A percentile compares a stretch with the other conserved stretches of the same genome.
Evolutionary conservation across 30 jellyfish, hydroid and myxozoan genomes (phyloP).

Genomic region (Aurelia sp.): DNA sequence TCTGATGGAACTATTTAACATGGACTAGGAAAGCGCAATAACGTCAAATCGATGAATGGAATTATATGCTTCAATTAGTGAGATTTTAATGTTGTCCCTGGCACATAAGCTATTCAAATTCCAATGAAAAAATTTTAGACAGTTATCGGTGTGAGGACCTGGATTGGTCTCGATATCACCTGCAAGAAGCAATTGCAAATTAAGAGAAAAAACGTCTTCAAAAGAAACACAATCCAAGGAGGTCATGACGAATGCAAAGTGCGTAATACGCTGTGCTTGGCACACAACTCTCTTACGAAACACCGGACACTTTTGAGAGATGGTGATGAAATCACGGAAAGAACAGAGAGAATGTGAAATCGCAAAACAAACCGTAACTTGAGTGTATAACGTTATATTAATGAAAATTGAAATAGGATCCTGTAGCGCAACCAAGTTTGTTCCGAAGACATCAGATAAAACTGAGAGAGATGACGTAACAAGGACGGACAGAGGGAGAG

Average conservation of each 20-base stretch:
- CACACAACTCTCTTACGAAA: neutral
- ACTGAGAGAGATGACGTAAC: constrained; percentile 16
- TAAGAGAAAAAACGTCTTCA: neutral
- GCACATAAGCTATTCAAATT: constrained; percentile 14
- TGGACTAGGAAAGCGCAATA: too few relatives aligned
- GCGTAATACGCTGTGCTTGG: neutral
- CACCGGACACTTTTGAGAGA: neutral
- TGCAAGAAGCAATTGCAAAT: constrained; percentile 6
- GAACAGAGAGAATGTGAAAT: constrained; percentile 4
- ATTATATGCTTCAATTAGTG: constrained; percentile 12
- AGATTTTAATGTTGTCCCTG: constrained; percentile 29
- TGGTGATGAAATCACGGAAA: neutral
- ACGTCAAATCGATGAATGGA: too few relatives aligned
- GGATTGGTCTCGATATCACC: neutral
- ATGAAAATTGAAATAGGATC: neutral
- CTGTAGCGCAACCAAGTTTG: constrained; percentile 7
- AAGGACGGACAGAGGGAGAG: neutral
- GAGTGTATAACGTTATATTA: constrained; percentile 7
- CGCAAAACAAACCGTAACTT: constrained; percentile 32
- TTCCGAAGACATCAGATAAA: constrained; percentile 32
- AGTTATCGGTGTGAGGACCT: constrained; percentile 35
- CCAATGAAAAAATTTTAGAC: neutral
- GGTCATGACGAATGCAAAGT: constrained; percentile 10
- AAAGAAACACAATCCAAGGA: constrained; percentile 1
- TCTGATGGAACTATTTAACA: neutral